phyloP scores from a whole-genome alignment of 2,888 invertebrate genomes.

The Ochropleura plecta region DNA sequence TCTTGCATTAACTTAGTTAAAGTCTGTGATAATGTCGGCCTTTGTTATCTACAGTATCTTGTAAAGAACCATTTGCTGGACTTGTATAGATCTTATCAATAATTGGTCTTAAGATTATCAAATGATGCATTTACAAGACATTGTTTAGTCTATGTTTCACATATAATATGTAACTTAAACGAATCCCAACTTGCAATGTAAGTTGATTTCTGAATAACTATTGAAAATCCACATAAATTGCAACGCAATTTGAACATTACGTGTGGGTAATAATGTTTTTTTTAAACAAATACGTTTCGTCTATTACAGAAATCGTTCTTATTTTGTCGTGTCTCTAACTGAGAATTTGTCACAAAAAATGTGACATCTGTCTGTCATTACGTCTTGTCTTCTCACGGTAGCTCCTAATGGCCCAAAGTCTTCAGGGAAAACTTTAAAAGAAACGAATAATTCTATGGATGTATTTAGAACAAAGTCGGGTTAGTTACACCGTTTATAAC shows the following conservation, averaged over 20 bases:
- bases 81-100: constrained; percentile 14
- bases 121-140: neutral
- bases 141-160: neutral
- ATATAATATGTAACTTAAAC: neutral
- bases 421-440: constrained; percentile 28
- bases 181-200: neutral
- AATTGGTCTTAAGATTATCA: constrained; percentile 9
- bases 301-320: neutral
- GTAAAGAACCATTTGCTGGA: neutral
- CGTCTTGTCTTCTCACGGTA: neutral
- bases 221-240: neutral
- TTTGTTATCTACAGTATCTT: constrained; percentile 1
- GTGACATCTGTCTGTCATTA: neutral
- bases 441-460: neutral
- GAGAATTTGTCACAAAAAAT: neutral
- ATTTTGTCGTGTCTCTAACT: neutral
- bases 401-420: neutral
- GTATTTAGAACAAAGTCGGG: no score
- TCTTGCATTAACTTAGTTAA: neutral
- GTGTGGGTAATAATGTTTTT: neutral
- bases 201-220: neutral
- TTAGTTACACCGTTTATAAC: no score
- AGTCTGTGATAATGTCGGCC: neutral
- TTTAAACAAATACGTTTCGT: neutral
- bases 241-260: neutral